A percentile compares a stretch with the other conserved stretches of the same genome.
Evolutionary conservation across 2,113 vertebrate genomes (phyloP).

Genomic region (Hyperopisus bebe): DNA sequence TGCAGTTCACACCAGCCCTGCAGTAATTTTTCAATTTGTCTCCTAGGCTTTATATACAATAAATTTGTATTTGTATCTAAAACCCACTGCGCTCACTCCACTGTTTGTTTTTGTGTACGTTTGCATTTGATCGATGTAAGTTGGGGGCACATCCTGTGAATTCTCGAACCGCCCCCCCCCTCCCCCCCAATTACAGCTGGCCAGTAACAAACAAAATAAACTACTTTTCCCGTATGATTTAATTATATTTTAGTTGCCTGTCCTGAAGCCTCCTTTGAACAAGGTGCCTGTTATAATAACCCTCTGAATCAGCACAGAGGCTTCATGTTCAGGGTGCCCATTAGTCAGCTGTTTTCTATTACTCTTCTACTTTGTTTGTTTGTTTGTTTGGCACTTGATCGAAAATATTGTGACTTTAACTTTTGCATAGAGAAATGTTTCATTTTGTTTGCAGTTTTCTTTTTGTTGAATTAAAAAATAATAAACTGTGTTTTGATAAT

Average conservation of each 20-base stretch:
- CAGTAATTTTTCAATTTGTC: constrained; percentile 66
- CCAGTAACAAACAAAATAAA: constrained; percentile 21
- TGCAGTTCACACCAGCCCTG: constrained; percentile 59
- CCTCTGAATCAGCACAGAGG: constrained; percentile 52
- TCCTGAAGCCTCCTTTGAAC: constrained; percentile 33
- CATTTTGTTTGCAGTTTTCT: constrained; percentile 22
- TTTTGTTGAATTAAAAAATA: constrained; percentile 25
- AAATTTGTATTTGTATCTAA: constrained; percentile 25
- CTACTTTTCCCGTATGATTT: constrained; percentile 30
- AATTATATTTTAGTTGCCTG: constrained; percentile 31
- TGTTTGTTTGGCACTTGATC: constrained; percentile 36
- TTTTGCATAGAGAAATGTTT: not conserved
- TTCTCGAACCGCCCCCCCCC: constrained; percentile 21
- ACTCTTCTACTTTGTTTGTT: constrained; percentile 37
- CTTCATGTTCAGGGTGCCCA: constrained; percentile 37
- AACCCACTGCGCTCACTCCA: not conserved
- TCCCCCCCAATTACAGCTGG: constrained; percentile 31
- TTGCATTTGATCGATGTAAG: constrained; percentile 49
- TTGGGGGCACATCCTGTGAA: constrained; percentile 30
- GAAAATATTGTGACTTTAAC: constrained; percentile 36
- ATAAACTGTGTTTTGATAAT: not conserved
- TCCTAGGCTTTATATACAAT: constrained; percentile 33
- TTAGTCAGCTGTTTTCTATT: constrained; percentile 55
- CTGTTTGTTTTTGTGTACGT: constrained; percentile 16
- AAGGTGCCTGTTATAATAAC: constrained; percentile 36